These are phyloP conservation scores for Orius insidiosus DNA, from an alignment of 1,140 invertebrate species.

Conservation along the genomic window DNA sequence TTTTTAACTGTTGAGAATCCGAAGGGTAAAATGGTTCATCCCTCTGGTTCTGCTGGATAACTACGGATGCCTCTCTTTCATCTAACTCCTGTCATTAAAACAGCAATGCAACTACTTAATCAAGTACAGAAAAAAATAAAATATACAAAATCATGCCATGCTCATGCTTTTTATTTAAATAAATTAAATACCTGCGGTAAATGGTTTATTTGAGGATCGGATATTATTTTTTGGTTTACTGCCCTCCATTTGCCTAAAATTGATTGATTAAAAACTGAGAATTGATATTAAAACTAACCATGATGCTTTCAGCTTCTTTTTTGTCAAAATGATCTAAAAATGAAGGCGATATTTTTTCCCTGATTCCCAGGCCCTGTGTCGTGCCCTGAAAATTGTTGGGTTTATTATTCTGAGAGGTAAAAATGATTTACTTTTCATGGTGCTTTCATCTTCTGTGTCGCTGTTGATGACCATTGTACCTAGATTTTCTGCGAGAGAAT, in stretches of 20 bases:
- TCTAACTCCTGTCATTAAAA: constrained; percentile 1
- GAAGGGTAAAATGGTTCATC: too few relatives aligned
- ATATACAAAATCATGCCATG: too few relatives aligned
- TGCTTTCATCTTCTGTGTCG: constrained; percentile 66
- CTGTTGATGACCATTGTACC: constrained; percentile 94
- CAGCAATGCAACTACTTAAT: neutral
- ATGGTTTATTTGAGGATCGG: neutral
- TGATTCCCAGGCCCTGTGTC: constrained; percentile 59
- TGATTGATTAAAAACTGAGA: too few relatives aligned
- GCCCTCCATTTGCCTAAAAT: neutral
- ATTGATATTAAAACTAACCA: constrained; percentile 22
- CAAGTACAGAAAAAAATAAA: too few relatives aligned
- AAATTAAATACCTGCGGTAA: too few relatives aligned
- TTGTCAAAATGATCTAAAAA: constrained; percentile 92
- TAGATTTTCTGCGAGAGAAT: constrained; percentile 40
- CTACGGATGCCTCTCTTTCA: neutral
- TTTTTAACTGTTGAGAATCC: constrained; percentile 19
- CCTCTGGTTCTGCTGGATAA: too few relatives aligned
- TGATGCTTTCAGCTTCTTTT: constrained; percentile 54
- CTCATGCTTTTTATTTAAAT: too few relatives aligned
- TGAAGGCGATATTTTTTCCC: constrained; percentile 71
- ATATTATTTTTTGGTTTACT: neutral
- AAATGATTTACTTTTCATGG: constrained; percentile 59
- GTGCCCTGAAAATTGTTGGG: constrained; percentile 40
- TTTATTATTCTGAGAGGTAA: neutral